Base-by-base conservation (phyloP, 2,797 vertebrate genomes). In the Neosalanx taihuensis region DNA sequence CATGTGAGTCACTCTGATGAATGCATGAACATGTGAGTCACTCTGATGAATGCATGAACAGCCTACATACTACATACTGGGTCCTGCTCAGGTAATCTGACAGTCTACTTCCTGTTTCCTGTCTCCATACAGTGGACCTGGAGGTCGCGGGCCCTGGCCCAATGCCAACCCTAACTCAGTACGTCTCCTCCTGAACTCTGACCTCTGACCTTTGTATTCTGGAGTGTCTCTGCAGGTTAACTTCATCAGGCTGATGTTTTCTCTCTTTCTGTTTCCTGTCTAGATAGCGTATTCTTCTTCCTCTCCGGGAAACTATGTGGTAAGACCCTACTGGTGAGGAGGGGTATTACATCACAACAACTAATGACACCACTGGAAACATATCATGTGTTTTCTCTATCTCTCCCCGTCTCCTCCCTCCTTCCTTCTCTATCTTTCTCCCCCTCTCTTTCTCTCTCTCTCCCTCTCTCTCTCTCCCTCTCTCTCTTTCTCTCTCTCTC, bases 211-310 rank as follows among this genome's bases (percentile, higher is more conserved):
- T 6, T 9, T 56, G 37, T 18, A 18, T 46, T 30, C 23, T 53
- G 15, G 13, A 5, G 49, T 53, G 13, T 53, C 3, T 17, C 18
- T 53, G 51, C 23, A 26, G 23, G 23, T 26, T 75, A 71, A 26
- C 23, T 26, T 84, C 60, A 57, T 82, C 75, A 79, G 80, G 57
- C n/a, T 26, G 41, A 66, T 29, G 57, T n/a, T 9, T 56, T 13
- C n/a, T 10, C 15, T 10, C 35, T 41, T 76, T 5, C n/a, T 79
- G 60, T 79, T 72, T 78, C 75, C 74, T 80, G 71, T 74, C 18
- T 88, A 97, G 95, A 94, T 96, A 79, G 91, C 94, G n/a, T 97
- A 96, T 78, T 95, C 95, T 49, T 95, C 95, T 74, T 96, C 96
- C 20, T 96, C 95, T 85, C 96, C 96, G 0, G 93, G 95, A 80